Conservation (phyloP, 2,113 vertebrate genomes). For the Galbula dea region DNA sequence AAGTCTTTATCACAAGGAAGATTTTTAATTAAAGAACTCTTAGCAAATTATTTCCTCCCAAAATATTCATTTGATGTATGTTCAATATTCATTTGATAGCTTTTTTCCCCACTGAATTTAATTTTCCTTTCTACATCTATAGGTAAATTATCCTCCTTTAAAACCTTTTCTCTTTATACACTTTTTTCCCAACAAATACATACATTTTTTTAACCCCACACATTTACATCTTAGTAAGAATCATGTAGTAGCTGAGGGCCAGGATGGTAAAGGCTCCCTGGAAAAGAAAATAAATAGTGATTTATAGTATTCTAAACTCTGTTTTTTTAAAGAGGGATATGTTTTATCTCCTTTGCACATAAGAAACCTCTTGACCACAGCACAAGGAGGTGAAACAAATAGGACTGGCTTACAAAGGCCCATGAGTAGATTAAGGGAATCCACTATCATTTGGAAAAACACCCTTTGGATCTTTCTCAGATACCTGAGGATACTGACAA, state of each 20-base stretch:
- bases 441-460: neutral
- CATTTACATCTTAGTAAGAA: neutral
- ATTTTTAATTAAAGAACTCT: neutral
- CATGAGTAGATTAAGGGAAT: neutral
- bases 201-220: neutral
- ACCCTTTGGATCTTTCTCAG: neutral
- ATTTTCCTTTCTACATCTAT: neutral
- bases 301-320: neutral
- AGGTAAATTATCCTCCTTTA: neutral
- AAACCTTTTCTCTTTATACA: neutral
- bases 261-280: accelerated
- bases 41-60: neutral
- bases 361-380: neutral
- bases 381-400: neutral
- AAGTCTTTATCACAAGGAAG: neutral
- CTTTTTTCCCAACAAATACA: neutral
- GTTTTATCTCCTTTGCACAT: neutral
- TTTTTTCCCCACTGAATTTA: neutral
- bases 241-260: neutral
- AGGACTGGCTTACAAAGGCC: neutral
- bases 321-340: neutral
- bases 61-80: neutral
- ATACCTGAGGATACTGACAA: neutral
- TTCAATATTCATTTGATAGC: neutral
- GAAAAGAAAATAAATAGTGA: too few relatives aligned